Evolutionary conservation across 2,113 vertebrate genomes (phyloP).

Genomic region (Rhinoderma darwinii): DNA sequence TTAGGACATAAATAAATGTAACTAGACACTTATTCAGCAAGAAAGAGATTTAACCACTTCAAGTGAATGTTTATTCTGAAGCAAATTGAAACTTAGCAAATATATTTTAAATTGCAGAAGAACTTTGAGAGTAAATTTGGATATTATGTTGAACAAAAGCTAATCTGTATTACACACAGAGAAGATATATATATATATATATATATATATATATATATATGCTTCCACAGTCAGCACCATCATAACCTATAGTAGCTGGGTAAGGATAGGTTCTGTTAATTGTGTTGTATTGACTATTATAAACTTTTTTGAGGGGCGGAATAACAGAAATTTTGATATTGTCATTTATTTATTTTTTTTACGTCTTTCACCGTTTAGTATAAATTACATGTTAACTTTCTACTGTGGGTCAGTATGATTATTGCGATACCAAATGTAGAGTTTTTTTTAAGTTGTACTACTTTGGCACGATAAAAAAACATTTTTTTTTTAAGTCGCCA

Average conservation of each 20-base stretch:
- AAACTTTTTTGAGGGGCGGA: too few relatives aligned
- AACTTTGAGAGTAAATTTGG: not conserved
- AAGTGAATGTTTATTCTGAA: not conserved
- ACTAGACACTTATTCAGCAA: constrained; percentile 37
- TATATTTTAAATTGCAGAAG: not conserved
- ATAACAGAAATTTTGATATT: too few relatives aligned
- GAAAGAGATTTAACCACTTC: not conserved
- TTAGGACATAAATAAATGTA: constrained; percentile 17
- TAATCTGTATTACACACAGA: not conserved
- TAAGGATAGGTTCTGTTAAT: too few relatives aligned
- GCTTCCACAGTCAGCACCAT: not conserved
- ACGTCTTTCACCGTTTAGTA: too few relatives aligned
- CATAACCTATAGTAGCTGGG: not conserved
- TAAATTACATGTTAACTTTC: too few relatives aligned
- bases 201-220: not conserved
- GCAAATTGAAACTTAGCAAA: not conserved
- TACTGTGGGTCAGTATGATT: too few relatives aligned
- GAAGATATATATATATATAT: not conserved
- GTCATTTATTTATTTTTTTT: too few relatives aligned
- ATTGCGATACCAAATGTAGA: too few relatives aligned
- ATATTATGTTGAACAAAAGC: not conserved
- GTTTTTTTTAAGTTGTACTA: too few relatives aligned
- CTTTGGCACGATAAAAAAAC: too few relatives aligned
- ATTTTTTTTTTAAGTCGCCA: too few relatives aligned
- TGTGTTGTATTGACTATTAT: too few relatives aligned